Evolutionary conservation across 2,888 invertebrate species (phyloP), one percentile per base, ranked within the genome.

Genomic region (Drosophila atroscutellata): DNA sequence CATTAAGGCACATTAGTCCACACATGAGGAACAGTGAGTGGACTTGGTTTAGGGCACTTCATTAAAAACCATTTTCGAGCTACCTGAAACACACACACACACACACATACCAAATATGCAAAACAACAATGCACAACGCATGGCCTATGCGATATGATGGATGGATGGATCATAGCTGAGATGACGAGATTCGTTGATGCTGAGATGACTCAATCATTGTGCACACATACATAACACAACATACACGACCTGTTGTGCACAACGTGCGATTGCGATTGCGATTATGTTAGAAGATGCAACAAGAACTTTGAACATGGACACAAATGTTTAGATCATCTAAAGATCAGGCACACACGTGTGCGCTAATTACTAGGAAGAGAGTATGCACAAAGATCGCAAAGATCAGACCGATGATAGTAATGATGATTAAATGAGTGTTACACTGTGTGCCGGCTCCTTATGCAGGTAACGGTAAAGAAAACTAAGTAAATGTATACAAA

Each of bases 191-290:
- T 39, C 26, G n/a, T 36, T 24, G 51, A 66, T 57, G 34, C 24
- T 37, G 51, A 50, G 89, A 89, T 86, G 90, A 86, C 80, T 86
- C 83, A 86, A 87, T 89, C 80, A 72, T 77, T 81, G 75, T 74
- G 78, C 78, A 24, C 7, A 45, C 15, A 13, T 15, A 18, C 0
- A 20, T 0, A 15, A 0, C 75, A 78, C 75, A 54, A 39, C 57
- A 24, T 70, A 78, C 74, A 59, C 39, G 68, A 26, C 34, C 26
- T 49, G 58, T 34, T 37, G 34, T 54, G 36, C 13, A 47, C 45
- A 59, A 70, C 76, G 74, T 80, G 73, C 62, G 56, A 71, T 73
- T 51, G 50, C 49, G 32, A 49, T 50, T 50, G 34, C 42, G 63
- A 72, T 59, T 59, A 39, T 55, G 51, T 52, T 9, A 63, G 72